Conservation (phyloP, 2,888 invertebrate species). For the Ochropleura leucogaster region DNA sequence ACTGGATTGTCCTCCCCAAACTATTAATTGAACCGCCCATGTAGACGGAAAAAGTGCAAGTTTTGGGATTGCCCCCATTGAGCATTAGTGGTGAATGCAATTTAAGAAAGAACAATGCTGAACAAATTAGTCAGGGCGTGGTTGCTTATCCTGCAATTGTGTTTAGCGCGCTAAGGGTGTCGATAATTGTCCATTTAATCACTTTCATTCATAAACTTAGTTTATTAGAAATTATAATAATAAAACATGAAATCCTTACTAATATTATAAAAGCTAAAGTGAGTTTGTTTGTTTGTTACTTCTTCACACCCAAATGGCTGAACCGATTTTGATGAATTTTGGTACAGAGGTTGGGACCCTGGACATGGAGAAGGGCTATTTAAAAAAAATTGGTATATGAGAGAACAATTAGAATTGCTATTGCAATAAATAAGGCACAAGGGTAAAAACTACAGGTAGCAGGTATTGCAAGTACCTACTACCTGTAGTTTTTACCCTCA, state of each 20-base stretch:
- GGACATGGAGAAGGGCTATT: too few species aligned
- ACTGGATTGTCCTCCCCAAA: neutral
- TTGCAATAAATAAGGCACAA: too few species aligned
- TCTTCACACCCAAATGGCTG: too few species aligned
- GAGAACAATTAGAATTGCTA: too few species aligned
- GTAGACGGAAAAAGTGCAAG: constrained; percentile 21
- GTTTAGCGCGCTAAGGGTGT: neutral
- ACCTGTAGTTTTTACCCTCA: too few species aligned
- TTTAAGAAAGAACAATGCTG: constrained; percentile 23
- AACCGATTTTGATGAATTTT: too few species aligned
- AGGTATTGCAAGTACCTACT: too few species aligned
- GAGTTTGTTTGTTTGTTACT: too few species aligned
- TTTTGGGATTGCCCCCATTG: neutral
- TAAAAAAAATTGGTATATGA: too few species aligned
- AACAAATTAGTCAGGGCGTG: constrained; percentile 32
- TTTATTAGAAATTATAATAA: neutral
- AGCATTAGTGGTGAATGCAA: constrained; percentile 8
- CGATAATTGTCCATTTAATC: neutral
- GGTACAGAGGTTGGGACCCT: too few species aligned
- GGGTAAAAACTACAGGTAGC: too few species aligned
- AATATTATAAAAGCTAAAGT: too few species aligned
- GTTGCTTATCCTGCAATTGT: constrained; percentile 8
- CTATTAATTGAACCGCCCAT: constrained; percentile 26
- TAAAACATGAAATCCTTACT: neutral
- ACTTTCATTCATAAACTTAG: neutral